Percentiles rank a stretch among this genome's conserved stretches.
Conservation (phyloP, 1,140 invertebrate genomes). For the Brachionus sp. region DNA sequence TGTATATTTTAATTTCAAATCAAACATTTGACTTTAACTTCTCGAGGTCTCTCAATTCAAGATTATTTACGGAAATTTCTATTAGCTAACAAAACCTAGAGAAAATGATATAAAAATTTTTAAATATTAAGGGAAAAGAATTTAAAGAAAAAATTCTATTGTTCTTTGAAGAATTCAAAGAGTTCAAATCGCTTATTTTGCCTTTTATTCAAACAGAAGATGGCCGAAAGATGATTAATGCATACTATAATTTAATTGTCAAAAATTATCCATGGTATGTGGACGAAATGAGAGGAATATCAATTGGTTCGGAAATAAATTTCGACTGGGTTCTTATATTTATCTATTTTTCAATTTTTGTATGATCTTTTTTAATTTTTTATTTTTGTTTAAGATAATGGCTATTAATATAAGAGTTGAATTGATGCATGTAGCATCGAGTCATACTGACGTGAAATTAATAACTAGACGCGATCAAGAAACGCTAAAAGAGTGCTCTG, state of each 20-base stretch:
- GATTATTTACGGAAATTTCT: not conserved
- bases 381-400: not conserved
- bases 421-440: not conserved
- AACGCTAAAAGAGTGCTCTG: not conserved
- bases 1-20: too few species aligned
- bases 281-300: conserved; percentile 34
- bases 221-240: not conserved
- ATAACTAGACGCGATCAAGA: not conserved
- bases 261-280: conserved; percentile 41
- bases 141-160: not conserved
- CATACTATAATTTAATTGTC: not conserved
- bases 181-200: not conserved
- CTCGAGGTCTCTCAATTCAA: not conserved
- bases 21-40: too few species aligned
- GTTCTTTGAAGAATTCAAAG: conserved; percentile 22
- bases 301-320: conserved; percentile 17
- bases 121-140: not conserved
- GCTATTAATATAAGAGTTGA: conserved; percentile 30
- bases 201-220: conserved; percentile 3
- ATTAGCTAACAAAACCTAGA: not conserved
- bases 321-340: not conserved
- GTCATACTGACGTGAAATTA: not conserved
- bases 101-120: not conserved
- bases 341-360: not conserved
- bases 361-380: not conserved